Evolutionary conservation across 2,888 invertebrate genomes (phyloP), one percentile per base, ranked within the genome.

Genomic region (Rhaphigaster nebulosa): DNA sequence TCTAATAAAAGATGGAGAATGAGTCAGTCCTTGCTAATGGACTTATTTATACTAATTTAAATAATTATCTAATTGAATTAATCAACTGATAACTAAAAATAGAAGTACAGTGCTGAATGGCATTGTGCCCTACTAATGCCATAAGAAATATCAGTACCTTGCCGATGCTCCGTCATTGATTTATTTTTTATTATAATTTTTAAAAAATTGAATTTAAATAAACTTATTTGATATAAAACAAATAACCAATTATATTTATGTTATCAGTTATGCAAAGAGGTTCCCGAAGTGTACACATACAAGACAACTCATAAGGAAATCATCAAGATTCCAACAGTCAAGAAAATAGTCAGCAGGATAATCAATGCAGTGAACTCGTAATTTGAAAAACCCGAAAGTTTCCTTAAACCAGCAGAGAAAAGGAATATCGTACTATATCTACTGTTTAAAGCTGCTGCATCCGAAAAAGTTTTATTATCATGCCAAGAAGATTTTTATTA

Each of bases 301-400:
- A 95, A 96, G 92, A 99, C 97, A 93, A 97, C 97, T 93, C 99
- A 99, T 95, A 96, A 98, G 94, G 96, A 96, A 93, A 98, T 99
- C 94, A 95, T 99, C 92, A 94, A 95, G 90, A 98, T 97, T 92
- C 96, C 96, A 91, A 96, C 96, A 90, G 96, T 97, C 38, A 91
- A 91, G 80, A 91, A 91, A 89, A 88, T 92, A n/a, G 92, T 91
- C n/a, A 54, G 91, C 38, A 90, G 91, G 52, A 90, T 92, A 38
- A 89, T 89, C 45, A 87, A 91, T 50, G 90, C 84, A 80, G 5
- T 90, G 8, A 90, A 60, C 2, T n/a, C 84, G 20, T 90, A 84
- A 87, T 60, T n/a, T 4, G 13, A 29, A 29, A 12, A 29, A 29
- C 29, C 10, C 29, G 15, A n/a, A 60, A 15, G 10, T 60, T 20